phyloP scores from a whole-genome alignment of 2,888 invertebrate genomes.

The Himalopsyche japonica region DNA sequence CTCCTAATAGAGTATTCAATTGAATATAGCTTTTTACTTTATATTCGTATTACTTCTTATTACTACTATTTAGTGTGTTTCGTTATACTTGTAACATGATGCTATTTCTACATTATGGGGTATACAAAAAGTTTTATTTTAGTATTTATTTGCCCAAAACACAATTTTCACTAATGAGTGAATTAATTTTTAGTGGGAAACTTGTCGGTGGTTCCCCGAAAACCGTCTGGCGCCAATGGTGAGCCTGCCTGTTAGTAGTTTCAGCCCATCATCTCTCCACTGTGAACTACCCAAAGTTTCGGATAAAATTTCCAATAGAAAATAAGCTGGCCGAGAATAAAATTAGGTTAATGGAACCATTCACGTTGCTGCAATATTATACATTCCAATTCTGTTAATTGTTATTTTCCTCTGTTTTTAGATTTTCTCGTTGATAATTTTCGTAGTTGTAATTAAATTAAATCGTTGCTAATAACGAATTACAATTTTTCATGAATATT shows the following conservation, averaged over 20 bases:
- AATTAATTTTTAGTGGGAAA: too few relatives aligned
- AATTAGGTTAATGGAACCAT: not conserved
- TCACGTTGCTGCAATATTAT: not conserved
- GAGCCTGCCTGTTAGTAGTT: not conserved
- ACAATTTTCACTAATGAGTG: too few relatives aligned
- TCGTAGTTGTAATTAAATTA: not conserved
- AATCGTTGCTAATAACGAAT: not conserved
- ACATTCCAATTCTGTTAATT: not conserved
- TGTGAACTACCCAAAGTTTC: not conserved
- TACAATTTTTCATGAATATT: too few relatives aligned
- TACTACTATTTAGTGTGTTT: too few relatives aligned
- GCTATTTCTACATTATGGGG: too few relatives aligned
- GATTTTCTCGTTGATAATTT: not conserved
- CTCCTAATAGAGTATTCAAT: too few relatives aligned
- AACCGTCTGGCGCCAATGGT: not conserved
- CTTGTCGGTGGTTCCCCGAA: not conserved
- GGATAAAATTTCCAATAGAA: not conserved
- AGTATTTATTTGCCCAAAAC: too few relatives aligned
- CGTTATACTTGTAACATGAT: too few relatives aligned
- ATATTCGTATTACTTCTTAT: too few relatives aligned
- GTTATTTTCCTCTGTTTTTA: not conserved
- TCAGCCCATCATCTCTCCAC: not conserved
- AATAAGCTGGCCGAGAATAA: not conserved
- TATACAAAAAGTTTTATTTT: too few relatives aligned
- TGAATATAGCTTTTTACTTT: too few relatives aligned